A percentile compares a stretch with the other conserved stretches of the same genome.
Evolutionary conservation across 2,113 vertebrate genomes (phyloP).

Genomic region (Ariopsis seemanni): DNA sequence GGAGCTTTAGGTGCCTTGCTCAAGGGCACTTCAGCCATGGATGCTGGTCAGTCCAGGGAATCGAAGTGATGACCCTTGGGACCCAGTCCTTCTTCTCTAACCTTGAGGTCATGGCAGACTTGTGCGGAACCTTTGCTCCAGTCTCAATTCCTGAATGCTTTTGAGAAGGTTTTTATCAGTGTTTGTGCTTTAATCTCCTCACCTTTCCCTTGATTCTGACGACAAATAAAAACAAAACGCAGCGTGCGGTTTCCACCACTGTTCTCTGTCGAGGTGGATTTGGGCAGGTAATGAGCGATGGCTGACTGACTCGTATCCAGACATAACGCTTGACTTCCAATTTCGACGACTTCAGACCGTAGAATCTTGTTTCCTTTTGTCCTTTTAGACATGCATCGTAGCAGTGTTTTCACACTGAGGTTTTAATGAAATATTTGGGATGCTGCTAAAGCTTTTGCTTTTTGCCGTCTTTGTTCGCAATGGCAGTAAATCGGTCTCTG

Average conservation of each 20-base stretch:
- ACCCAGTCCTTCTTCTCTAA: no score
- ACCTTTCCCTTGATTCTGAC: neutral
- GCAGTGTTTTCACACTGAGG: neutral
- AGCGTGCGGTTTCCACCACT: neutral
- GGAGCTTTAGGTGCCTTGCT: no score
- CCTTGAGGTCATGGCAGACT: neutral
- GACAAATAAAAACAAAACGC: neutral
- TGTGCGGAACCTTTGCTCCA: neutral
- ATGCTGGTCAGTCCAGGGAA: no score
- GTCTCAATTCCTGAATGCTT: neutral
- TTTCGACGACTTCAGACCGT: neutral
- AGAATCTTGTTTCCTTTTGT: neutral
- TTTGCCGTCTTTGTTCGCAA: neutral
- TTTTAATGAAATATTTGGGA: neutral
- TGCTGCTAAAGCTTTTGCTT: neutral
- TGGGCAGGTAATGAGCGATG: neutral
- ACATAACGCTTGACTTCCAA: neutral
- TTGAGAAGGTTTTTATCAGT: neutral
- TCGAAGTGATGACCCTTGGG: no score
- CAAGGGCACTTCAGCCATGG: no score
- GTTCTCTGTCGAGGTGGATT: neutral
- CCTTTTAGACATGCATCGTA: neutral
- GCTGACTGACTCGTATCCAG: neutral
- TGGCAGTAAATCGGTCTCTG: neutral
- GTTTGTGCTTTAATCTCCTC: neutral